Base-by-base conservation (phyloP, 2,797 vertebrate species). In the Limosa lapponica region DNA sequence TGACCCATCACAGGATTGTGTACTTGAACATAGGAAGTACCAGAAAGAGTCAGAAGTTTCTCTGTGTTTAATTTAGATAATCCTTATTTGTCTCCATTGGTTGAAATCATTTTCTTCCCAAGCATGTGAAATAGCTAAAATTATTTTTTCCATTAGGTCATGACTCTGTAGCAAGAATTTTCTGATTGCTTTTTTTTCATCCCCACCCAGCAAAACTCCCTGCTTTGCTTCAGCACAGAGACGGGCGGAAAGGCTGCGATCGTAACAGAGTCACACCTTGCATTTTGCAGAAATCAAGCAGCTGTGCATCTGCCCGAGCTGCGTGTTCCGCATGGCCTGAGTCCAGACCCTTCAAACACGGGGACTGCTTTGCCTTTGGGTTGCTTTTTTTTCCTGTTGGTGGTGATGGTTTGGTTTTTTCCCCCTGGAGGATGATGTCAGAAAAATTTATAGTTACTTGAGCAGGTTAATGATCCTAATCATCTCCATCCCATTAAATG, bases 1-100 rank as follows among this genome's bases (percentile, higher is more conserved):
- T 0, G 6, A 89, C 51, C 82, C 69, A 22, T 91, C 64, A 14
- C 17, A 41, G 22, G 28, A 20, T 8, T 65, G 13, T 0, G 0
- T 85, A 72, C 16, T 90, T 87, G 82, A 77, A 71, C n/a, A 57
- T 49, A 52, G 93, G 62, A 94, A 73, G 94, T 70, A 75, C 61
- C 72, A 71, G 57, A 27, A 64, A 5, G 52, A 64, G 25, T 95
- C 82, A 82, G 73, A 85, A 59, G 75, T 87, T 85, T 70, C 72
- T 70, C 62, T 93, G 27, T 90, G 61, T 95, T 96, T 96, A 57
- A 70, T 83, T 94, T 93, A 90, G 87, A 79, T 94, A 96, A 96
- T 84, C 77, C 48, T 28, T 81, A 0, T 93, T 96, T 92, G 41
- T 91, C 81, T 82, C 65, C n/a, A 39, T 61, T 74, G 75, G 39